Percentiles rank a stretch among this genome's conserved stretches.
Evolutionary conservation across 2,888 invertebrate species (phyloP).

Genomic region (Pyrgus malvae): DNA sequence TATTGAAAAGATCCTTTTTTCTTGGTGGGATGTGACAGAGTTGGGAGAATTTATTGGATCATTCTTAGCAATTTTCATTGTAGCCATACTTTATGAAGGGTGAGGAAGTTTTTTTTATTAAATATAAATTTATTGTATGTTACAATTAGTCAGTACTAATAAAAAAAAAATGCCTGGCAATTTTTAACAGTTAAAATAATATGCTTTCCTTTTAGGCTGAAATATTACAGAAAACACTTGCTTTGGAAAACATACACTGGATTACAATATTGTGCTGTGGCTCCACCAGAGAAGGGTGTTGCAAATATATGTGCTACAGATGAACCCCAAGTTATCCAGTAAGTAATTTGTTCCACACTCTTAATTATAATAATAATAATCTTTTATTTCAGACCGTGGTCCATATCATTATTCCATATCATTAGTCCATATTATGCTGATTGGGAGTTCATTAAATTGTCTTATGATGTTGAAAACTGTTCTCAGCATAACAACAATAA

Average conservation of each 20-base stretch:
- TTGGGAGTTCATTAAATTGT: too few species aligned
- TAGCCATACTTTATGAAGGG: constrained; percentile 97
- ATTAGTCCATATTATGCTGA: too few species aligned
- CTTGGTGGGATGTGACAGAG: constrained; percentile 89
- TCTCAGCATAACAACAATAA: too few species aligned
- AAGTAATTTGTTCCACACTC: constrained; percentile 38
- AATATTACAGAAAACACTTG: constrained; percentile 88
- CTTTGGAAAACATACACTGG: constrained; percentile 94
- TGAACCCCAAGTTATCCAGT: constrained; percentile 89
- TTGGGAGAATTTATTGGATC: constrained; percentile 92
- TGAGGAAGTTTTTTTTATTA: constrained; percentile 68
- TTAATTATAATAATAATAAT: not conserved
- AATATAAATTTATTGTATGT: not conserved
- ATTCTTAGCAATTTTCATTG: constrained; percentile 94
- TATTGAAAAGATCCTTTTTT: constrained; percentile 89
- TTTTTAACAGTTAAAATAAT: too few species aligned
- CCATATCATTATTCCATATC: too few species aligned
- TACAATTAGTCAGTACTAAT: too few species aligned
- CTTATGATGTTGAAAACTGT: too few species aligned
- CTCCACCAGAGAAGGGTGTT: constrained; percentile 86
- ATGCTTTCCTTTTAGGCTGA: constrained; percentile 73
- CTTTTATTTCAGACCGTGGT: too few species aligned
- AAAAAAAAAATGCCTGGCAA: too few species aligned
- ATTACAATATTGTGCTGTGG: constrained; percentile 91
- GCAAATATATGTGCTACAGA: constrained; percentile 82